Base-by-base conservation (phyloP, 2,888 invertebrate genomes). In the Agrochola lychnidis region DNA sequence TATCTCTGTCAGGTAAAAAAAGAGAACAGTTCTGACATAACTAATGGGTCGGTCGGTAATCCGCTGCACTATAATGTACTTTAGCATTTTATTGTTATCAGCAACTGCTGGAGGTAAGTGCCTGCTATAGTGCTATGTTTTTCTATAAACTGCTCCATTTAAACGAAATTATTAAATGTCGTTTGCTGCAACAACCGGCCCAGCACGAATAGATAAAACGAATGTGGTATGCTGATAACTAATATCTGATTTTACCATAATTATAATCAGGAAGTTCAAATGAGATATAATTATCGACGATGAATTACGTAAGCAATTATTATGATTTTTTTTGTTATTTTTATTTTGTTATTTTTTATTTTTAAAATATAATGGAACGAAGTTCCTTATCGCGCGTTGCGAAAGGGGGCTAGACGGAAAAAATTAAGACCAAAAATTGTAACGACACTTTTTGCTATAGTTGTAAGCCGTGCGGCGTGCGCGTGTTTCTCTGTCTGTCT, bases 41-140 rank as follows among this genome's bases (percentile, higher is more conserved):
- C 19, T 73, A 73, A 82, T 85, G 82, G 76, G 40, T 40, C n/a
- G 59, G 70, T 72, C 62, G 57, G 76, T 82, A 81, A 82, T 72
- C 72, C 71, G 16, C 42, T 5, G 61, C 82, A 48, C 62, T 75
- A 22, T 70, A 76, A 84, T 70, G 71, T 81, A 66, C 30, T 68
- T 36, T 74, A 68, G 62, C 36, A 62, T 72, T 85, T 48, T 75
- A 75, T 85, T 75, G 62, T 79, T 70, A 71, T 45, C 57, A 53
- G n/a, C 30, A 51, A 56, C 59, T 36, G 59, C 30, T 56, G 22
- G 36, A 45, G 30, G 9, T 4, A 59, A 59, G 40, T 51, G 42
- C n/a, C 36, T 16, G 53, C 25, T 61, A 19, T 56, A 19, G 48
- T 57, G 6, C 7, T 36, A 25, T 53, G n/a, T 5, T n/a, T 14